Evolutionary conservation across 2,113 vertebrate genomes (phyloP).

Genomic region (Polypterus senegalus): DNA sequence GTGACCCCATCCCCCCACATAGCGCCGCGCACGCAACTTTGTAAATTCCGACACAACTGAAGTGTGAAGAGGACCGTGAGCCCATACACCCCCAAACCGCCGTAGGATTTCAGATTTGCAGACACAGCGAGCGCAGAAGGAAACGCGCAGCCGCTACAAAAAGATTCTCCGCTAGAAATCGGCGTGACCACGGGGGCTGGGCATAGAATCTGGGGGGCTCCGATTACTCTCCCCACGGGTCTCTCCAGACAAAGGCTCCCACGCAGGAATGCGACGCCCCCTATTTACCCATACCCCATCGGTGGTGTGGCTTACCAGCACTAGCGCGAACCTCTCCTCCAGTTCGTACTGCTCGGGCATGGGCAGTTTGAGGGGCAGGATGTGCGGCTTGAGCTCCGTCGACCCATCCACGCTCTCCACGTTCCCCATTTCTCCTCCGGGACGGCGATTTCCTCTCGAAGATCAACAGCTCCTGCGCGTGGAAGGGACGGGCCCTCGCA

Average conservation of each 20-base stretch:
- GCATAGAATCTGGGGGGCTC: neutral
- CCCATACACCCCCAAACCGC: too few species aligned
- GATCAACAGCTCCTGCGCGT: too few species aligned
- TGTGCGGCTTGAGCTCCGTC: conserved; percentile 59
- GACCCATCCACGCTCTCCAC: conserved; percentile 76
- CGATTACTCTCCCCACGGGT: neutral
- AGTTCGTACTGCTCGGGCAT: conserved; percentile 90
- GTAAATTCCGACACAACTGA: too few species aligned
- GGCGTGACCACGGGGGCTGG: neutral
- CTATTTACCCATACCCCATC: neutral
- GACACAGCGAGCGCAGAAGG: too few species aligned
- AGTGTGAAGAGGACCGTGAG: too few species aligned
- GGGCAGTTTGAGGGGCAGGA: conserved; percentile 76
- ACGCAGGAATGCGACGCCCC: too few species aligned
- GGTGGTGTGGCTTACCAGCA: conserved; percentile 65
- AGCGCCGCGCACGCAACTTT: too few species aligned
- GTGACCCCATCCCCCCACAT: too few species aligned
- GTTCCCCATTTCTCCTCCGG: conserved; percentile 65
- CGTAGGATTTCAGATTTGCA: too few species aligned
- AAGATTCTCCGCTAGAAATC: neutral
- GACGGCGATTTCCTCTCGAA: too few species aligned
- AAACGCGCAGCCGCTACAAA: too few species aligned
- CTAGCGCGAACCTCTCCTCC: conserved; percentile 87
- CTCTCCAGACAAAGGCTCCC: rapidly evolving
- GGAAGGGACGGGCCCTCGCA: too few species aligned